These are phyloP conservation scores for Aurelia sp. DNA, from an alignment of 30 jellyfish, hydroid and myxozoan genomes.

Conservation along the genomic window DNA sequence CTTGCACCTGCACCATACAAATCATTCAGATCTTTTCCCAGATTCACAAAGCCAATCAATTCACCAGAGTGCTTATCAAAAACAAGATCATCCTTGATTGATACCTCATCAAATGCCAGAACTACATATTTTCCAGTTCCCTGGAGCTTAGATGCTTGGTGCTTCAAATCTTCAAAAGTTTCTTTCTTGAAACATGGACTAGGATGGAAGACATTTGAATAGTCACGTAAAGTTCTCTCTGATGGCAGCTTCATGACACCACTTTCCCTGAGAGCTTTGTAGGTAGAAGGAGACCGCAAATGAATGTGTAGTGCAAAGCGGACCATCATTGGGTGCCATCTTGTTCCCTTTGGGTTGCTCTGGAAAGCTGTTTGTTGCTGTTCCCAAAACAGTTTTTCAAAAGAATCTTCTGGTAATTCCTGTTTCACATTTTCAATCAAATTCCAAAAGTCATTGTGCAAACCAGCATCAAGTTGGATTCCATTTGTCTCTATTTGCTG, in stretches of 20 bases:
- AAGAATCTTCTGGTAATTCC: constrained; percentile 50
- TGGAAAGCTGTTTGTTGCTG: constrained; percentile 60
- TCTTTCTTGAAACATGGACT: neutral
- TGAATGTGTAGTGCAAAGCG: constrained; percentile 48
- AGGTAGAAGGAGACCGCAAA: constrained; percentile 47
- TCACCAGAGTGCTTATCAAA: constrained; percentile 35
- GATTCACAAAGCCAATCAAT: constrained; percentile 43
- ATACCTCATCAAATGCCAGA: constrained; percentile 51
- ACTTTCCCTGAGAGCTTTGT: constrained; percentile 50
- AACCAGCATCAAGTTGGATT: constrained; percentile 46
- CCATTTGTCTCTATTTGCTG: constrained; percentile 35
- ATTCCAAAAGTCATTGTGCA: constrained; percentile 52
- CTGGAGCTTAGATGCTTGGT: neutral
- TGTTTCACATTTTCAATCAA: constrained; percentile 30
- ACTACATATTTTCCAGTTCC: constrained; percentile 37
- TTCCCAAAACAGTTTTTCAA: constrained; percentile 58
- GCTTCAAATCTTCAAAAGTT: neutral
- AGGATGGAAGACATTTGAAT: constrained; percentile 14
- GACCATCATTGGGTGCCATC: constrained; percentile 73
- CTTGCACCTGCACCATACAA: neutral
- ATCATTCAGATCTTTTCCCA: constrained; percentile 32
- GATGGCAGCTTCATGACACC: constrained; percentile 53
- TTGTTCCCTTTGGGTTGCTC: constrained; percentile 46
- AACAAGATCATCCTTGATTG: constrained; percentile 24
- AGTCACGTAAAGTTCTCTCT: constrained; percentile 48